Base-by-base conservation (phyloP, 2,888 invertebrate genomes). In the Eubasilissa splendida region DNA sequence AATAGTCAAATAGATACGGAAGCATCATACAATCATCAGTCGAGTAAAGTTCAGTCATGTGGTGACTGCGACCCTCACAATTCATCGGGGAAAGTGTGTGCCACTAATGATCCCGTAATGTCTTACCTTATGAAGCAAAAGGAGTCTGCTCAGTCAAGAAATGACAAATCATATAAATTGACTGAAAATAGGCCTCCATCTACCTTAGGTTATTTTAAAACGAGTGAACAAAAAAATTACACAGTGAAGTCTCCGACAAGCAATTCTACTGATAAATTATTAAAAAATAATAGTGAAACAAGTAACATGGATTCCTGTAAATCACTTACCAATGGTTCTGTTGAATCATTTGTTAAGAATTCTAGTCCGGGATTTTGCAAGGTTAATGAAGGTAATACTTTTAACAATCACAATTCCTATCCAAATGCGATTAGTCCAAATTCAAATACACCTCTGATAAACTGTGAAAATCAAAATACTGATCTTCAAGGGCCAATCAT, bases 401-500 rank as follows among this genome's bases (percentile, higher is more conserved):
- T 59, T 50, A 33, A 59, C 59, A 74, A 59, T 59, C 50, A 42
- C 42, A 74, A 74, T 71, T 56, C 56, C 68, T 68, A 68, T 56
- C 70, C 77, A 77, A 68, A 77, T 70, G 59, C 68, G 22, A 66
- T n/a, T 22, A 56, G 14, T 76, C 76, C 76, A 22, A 77, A 54
- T 52, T 71, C 71, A 2, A 71, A 14, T 54, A 31, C 71, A 54
- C 70, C 77, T 9, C 58, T 68, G 50, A 66, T 77, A 4, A 70
- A 68, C 14, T 73, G 74, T 70, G 83, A 83, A 79, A 83, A 84
- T 10, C 86, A 90, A 0, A 90, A 90, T 82, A 92, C 91, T 5
- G 92, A 92, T 85, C 85, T 92, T 42, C 85, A 93, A 12, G 93
- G 93, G 0, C 93, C 93, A 0, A 90, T 93, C 59, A 93, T 93